Percentiles rank a stretch among this genome's conserved stretches.
Conservation (phyloP, 2,113 vertebrate genomes). For the Stigmatopora nigra region DNA sequence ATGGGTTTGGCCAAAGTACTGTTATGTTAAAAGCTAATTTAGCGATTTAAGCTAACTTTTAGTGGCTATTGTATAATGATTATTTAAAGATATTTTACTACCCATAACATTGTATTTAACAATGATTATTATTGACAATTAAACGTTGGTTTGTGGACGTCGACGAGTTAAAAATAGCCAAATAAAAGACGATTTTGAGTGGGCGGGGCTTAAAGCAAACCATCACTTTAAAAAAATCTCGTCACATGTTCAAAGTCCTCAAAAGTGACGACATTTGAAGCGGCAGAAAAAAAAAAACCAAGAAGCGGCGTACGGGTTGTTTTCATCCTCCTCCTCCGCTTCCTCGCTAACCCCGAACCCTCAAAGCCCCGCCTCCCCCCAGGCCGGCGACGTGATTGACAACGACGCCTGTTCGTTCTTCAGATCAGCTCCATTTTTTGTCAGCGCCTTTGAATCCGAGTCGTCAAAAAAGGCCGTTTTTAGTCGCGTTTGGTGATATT, state of each 20-base stretch:
- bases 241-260: conserved; percentile 17
- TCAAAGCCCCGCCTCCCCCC: neutral
- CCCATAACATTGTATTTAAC: no score
- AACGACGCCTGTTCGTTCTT: conserved; percentile 49
- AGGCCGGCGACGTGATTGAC: conserved; percentile 46
- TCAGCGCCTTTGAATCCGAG: neutral
- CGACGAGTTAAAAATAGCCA: no score
- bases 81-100: no score
- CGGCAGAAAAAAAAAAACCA: conserved; percentile 4
- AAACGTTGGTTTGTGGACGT: no score
- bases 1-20: no score
- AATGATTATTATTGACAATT: no score
- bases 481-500: neutral
- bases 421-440: conserved; percentile 29
- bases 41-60: no score
- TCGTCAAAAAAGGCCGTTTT: neutral
- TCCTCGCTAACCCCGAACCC: conserved; percentile 15
- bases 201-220: no score
- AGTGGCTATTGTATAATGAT: no score
- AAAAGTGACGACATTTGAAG: conserved; percentile 18
- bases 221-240: neutral
- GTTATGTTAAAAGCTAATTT: no score
- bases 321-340: conserved; percentile 43
- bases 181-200: no score
- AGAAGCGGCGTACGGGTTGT: no score